These are phyloP conservation scores for Acheta domesticus DNA, from an alignment of 2,888 invertebrate species.

Conservation along the genomic window DNA sequence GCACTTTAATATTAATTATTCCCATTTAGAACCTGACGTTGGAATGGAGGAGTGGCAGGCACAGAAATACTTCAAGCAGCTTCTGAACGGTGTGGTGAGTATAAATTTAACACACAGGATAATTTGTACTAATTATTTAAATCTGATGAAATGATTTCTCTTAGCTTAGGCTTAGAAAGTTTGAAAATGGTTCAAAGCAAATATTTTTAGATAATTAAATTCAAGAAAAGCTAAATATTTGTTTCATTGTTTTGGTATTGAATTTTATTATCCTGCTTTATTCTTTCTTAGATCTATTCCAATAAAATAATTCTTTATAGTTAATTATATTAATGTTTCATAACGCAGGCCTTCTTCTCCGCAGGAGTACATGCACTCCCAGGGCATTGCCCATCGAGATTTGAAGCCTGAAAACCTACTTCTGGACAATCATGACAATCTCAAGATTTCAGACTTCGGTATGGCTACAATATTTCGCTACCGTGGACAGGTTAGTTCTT, in stretches of 20 bases:
- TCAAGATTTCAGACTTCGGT: conserved; percentile 97
- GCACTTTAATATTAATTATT: background rate
- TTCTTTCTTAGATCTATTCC: conserved; percentile 4
- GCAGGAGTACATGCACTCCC: conserved; percentile 76
- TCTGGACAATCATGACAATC: conserved; percentile 73
- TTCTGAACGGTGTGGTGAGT: conserved; percentile 73
- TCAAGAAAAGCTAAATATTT: background rate
- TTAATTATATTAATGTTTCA: conserved; percentile 21
- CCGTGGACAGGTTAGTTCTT: conserved; percentile 43
- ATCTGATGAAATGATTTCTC: background rate
- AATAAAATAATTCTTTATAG: conserved; percentile 22
- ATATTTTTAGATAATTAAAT: too few species aligned
- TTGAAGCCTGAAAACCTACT: conserved; percentile 96
- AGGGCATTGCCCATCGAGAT: conserved; percentile 91
- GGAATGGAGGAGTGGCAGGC: conserved; percentile 80
- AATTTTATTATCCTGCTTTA: too few species aligned
- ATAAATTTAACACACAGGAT: background rate
- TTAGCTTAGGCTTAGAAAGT: too few species aligned
- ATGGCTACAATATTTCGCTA: conserved; percentile 84
- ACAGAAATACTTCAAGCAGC: conserved; percentile 82
- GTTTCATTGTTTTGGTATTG: background rate
- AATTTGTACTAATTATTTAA: background rate
- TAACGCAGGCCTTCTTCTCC: conserved; percentile 24
- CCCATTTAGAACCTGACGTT: conserved; percentile 77
- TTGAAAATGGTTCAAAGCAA: too few species aligned